phyloP scores from a whole-genome alignment of 2,888 invertebrate species.

The Acleris holmiana region DNA sequence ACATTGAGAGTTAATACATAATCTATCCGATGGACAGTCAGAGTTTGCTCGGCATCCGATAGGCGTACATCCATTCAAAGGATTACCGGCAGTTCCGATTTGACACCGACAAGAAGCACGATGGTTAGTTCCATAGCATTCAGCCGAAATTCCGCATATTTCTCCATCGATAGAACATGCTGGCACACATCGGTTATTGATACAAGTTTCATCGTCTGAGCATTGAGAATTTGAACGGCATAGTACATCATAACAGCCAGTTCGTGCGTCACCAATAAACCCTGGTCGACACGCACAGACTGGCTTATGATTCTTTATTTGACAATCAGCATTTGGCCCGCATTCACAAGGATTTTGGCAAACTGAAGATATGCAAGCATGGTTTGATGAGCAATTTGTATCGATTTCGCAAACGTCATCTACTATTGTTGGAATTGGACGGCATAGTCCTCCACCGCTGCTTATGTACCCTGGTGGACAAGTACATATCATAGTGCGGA shows the following conservation, averaged over 20 bases:
- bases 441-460: constrained; percentile 92
- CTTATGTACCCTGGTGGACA: constrained; percentile 95
- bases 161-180: constrained; percentile 89
- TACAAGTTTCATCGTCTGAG: constrained; percentile 92
- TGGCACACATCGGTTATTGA: constrained; percentile 92
- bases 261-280: constrained; percentile 93
- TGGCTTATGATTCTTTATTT: constrained; percentile 93
- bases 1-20: constrained; percentile 93
- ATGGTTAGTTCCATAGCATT: constrained; percentile 92
- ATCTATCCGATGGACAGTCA: constrained; percentile 92
- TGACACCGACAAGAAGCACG: constrained; percentile 93
- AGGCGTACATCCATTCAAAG: constrained; percentile 89
- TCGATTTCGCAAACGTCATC: constrained; percentile 89
- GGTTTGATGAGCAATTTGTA: constrained; percentile 90
- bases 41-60: constrained; percentile 91
- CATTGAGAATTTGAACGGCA: constrained; percentile 91
- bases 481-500: constrained; percentile 94
- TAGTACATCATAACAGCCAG: constrained; percentile 90
- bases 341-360: constrained; percentile 94
- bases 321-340: constrained; percentile 93
- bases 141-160: constrained; percentile 90
- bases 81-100: constrained; percentile 92
- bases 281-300: constrained; percentile 93
- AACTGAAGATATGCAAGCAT: constrained; percentile 91
- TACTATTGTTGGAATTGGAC: constrained; percentile 87